Evolutionary conservation across 2,888 invertebrate genomes (phyloP).

Genomic region (Ormyrus thymus): DNA sequence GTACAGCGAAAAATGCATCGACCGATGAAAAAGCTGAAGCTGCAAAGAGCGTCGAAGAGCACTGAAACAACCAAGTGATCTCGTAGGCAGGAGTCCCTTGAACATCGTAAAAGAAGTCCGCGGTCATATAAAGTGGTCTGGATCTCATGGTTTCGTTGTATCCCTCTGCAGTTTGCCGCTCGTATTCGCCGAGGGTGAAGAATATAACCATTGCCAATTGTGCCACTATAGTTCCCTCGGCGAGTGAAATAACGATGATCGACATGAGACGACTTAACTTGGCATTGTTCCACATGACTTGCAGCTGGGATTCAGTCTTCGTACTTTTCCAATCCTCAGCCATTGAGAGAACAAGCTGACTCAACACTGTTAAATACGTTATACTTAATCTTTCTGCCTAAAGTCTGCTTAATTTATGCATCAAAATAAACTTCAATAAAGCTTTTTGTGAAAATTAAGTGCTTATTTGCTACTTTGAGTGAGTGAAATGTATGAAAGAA

Average conservation of each 20-base stretch:
- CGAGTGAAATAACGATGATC: slow-evolving; percentile 28
- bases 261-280: slow-evolving; percentile 44
- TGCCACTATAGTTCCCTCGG: slow-evolving; percentile 31
- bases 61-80: slow-evolving; percentile 43
- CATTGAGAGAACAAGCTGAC: slow-evolving; percentile 41
- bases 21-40: slow-evolving; percentile 46
- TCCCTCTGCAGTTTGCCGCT: neutral
- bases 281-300: slow-evolving; percentile 48
- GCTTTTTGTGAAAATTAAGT: neutral
- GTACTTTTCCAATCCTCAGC: slow-evolving; percentile 41
- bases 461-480: neutral
- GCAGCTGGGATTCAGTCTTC: slow-evolving; percentile 6
- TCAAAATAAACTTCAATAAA: slow-evolving; percentile 1
- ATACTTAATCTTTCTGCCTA: neutral
- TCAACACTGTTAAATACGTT: slow-evolving; percentile 32
- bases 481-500: neutral
- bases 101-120: slow-evolving; percentile 26
- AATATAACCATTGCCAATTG: slow-evolving; percentile 16
- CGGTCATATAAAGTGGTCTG: slow-evolving; percentile 29
- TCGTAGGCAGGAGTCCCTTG: slow-evolving; percentile 39
- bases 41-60: slow-evolving; percentile 29
- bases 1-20: slow-evolving; percentile 50
- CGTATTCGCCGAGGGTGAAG: neutral
- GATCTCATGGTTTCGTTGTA: slow-evolving; percentile 10
- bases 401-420: neutral